Conservation (phyloP, 2,113 vertebrate species). For the Dipodomys spectabilis region DNA sequence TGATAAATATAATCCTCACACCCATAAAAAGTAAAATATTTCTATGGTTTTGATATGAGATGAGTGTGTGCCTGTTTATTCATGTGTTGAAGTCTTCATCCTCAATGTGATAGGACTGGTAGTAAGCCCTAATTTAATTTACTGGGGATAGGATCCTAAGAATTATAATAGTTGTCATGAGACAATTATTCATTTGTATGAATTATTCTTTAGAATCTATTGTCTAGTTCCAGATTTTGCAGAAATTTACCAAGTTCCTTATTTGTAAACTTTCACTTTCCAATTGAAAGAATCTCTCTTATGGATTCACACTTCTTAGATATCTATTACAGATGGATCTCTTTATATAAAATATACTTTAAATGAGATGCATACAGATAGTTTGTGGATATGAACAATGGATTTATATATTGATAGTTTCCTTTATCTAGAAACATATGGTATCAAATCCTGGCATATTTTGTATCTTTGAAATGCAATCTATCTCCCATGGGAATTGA, state of each 20-base stretch:
- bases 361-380: not conserved
- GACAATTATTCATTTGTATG: too few species aligned
- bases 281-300: not conserved
- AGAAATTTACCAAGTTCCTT: not conserved
- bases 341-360: not conserved
- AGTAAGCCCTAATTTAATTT: too few species aligned
- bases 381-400: not conserved
- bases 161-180: too few species aligned
- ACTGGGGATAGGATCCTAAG: too few species aligned
- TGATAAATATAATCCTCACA: not conserved
- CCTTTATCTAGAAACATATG: not conserved
- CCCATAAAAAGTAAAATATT: not conserved
- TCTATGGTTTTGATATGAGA: not conserved
- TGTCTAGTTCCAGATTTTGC: not conserved
- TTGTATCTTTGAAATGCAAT: not conserved
- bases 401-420: not conserved
- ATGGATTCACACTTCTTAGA: not conserved
- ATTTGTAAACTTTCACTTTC: not conserved
- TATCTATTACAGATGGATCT: not conserved
- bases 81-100: not conserved
- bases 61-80: not conserved
- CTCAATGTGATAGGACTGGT: not conserved
- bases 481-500: not conserved
- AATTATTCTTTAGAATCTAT: too few species aligned
- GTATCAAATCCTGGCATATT: not conserved